These are phyloP conservation scores for Brachypteracias leptosomus DNA, from an alignment of 2,113 vertebrate species.

Conservation along the genomic window DNA sequence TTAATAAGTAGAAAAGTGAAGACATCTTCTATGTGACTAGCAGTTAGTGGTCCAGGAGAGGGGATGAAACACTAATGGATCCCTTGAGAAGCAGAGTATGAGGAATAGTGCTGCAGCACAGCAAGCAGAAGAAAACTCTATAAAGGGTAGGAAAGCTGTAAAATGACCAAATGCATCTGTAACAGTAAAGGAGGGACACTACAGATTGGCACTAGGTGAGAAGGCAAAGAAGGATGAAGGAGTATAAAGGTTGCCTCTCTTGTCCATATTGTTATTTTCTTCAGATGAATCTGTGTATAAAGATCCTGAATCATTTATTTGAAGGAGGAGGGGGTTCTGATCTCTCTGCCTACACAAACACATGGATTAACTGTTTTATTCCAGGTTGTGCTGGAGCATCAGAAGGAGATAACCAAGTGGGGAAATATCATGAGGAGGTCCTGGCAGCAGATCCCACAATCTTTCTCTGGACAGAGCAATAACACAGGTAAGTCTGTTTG, in stretches of 20 bases:
- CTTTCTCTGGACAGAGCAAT: neutral
- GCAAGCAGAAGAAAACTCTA: neutral
- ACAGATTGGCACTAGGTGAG: neutral
- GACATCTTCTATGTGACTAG: neutral
- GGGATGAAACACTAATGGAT: neutral
- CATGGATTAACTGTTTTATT: neutral
- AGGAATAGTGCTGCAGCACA: neutral
- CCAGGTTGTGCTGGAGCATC: neutral
- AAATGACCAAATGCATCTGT: neutral
- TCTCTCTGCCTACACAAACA: neutral
- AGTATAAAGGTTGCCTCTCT: neutral
- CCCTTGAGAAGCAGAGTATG: neutral
- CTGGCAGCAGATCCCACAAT: neutral
- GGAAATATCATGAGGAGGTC: neutral
- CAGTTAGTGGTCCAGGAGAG: neutral
- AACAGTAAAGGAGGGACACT: neutral
- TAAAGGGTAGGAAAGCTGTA: neutral
- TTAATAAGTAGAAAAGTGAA: neutral
- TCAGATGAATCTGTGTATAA: neutral
- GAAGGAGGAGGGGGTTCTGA: rapidly evolving
- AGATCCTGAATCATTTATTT: neutral
- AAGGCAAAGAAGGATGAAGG: neutral
- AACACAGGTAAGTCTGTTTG: neutral
- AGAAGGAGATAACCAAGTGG: neutral
- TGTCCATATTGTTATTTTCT: neutral